Percentiles rank a stretch among this genome's conserved stretches.
These are phyloP conservation scores for Acinonyx jubatus DNA, from an alignment of 2,113 vertebrate genomes.

Conservation along the genomic window DNA sequence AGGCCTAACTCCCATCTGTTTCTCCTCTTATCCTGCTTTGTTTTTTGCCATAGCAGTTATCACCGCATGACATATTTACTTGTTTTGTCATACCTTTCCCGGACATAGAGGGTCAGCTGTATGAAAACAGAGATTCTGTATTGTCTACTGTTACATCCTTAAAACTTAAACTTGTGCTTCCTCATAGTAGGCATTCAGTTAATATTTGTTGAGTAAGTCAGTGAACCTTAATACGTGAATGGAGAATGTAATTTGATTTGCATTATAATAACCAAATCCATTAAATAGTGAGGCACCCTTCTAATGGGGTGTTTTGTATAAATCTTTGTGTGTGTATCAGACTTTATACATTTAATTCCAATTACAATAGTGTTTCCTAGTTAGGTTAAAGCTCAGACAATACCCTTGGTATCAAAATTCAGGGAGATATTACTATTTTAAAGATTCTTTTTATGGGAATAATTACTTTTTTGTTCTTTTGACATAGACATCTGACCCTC, in stretches of 20 bases:
- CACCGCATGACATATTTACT: not conserved
- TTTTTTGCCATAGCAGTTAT: not conserved
- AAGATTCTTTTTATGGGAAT: slow-evolving; percentile 60
- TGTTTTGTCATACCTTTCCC: not conserved
- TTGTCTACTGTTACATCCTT: not conserved
- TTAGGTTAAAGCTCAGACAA: not conserved
- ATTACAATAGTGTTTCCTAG: slow-evolving; percentile 2
- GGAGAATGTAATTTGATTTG: slow-evolving; percentile 36
- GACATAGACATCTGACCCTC: slow-evolving; percentile 64
- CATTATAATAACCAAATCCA: not conserved
- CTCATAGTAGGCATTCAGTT: not conserved
- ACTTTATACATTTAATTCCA: slow-evolving; percentile 23
- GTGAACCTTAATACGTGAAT: not conserved
- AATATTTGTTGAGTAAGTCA: not conserved
- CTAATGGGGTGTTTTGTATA: not conserved
- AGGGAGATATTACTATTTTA: slow-evolving; percentile 43
- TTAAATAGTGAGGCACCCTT: not conserved
- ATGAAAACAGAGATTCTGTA: not conserved
- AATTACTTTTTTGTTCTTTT: slow-evolving; percentile 71
- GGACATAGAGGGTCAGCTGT: not conserved
- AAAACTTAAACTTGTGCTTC: not conserved
- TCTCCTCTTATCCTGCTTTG: not conserved
- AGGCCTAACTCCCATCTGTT: not conserved
- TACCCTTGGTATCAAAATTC: slow-evolving; percentile 40
- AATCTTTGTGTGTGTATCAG: not conserved